Evolutionary conservation across 2,888 invertebrate genomes (phyloP), one percentile per base, ranked within the genome.

Genomic region (Dioctria rufipes): DNA sequence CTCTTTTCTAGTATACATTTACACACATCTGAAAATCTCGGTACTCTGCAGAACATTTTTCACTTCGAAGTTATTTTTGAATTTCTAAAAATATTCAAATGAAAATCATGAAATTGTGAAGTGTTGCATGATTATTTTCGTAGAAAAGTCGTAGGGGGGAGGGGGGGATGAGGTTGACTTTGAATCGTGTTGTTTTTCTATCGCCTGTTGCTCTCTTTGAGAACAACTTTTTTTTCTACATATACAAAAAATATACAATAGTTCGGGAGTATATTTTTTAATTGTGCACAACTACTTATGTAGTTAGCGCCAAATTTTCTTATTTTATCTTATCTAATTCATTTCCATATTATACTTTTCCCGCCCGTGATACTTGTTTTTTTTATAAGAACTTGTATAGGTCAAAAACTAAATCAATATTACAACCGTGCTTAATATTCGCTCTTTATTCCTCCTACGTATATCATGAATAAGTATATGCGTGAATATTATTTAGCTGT

Each of bases 71-170:
- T 80, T 82, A 82, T 82, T 82, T 82, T 82, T 80, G 82, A 82
- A 82, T 66, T 73, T 82, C 82, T 82, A 82, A 80, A 82, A 82
- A 82, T 82, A 82, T 79, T 78, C 78, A 63, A 81, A 80, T 79
- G 73, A 73, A 73, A 73, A 60, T 73, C 54, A 73, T 73, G 73
- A 73, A 77, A 46, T 77, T 77, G 49, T 77, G 77, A 77, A 63
- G 46, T 63, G 63, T 77, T 46, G 54, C 43, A 51, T 77, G 77
- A 61, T 58, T 63, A 13, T 46, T 63, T 25, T 25, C 25, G 25
- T 25, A 25, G 25, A 25, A 25, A 25, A 25, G 25, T 25, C 49
- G 5, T 49, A 46, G 61, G 63, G 63, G 43, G 54, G 6, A 2
- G 25, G 25, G 25, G 25, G 25, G 25, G 25, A 25, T 25, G 25